Evolutionary conservation across 1,140 invertebrate genomes (phyloP), one percentile per base, ranked within the genome.

Genomic region (Thaumatotibia leucotreta): DNA sequence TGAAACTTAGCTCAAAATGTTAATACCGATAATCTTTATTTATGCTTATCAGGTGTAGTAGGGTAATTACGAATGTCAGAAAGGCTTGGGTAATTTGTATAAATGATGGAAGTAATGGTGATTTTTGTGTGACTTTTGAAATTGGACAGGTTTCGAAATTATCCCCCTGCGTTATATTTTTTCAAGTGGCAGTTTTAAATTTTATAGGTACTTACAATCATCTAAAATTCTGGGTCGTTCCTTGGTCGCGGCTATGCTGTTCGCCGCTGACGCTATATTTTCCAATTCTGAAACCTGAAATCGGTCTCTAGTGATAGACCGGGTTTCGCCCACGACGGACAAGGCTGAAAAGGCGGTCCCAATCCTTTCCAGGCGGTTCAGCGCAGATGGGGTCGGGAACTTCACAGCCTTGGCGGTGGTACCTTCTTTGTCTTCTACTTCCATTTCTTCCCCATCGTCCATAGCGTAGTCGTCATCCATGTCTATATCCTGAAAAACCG

Each of bases 141-240:
- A n/a, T n/a, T n/a, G n/a, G n/a, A n/a, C n/a, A n/a, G n/a, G n/a
- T n/a, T n/a, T n/a, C n/a, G n/a, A n/a, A n/a, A n/a, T n/a, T n/a
- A n/a, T n/a, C n/a, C n/a, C n/a, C n/a, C n/a, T n/a, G n/a, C n/a
- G n/a, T n/a, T n/a, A n/a, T n/a, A n/a, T n/a, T n/a, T n/a, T n/a
- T n/a, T n/a, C n/a, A n/a, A n/a, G n/a, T n/a, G n/a, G n/a, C n/a
- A n/a, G n/a, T n/a, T 35, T n/a, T 14, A n/a, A 29, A 29, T 29
- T 9, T 11, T 23, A 14, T 4, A 33, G 63, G 39, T 23, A 79
- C 83, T 81, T 69, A 89, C 86, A 75, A 49, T 86, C 82, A 52
- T 84, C 79, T 29, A 88, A 66, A 58, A 88, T 82, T 67, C 75
- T 81, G 0, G 87, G 87, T 17, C 87, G 68, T 22, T 85, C 82